Evolutionary conservation across 2,888 invertebrate genomes (phyloP).

Genomic region (Aphidoletes aphidimyza): DNA sequence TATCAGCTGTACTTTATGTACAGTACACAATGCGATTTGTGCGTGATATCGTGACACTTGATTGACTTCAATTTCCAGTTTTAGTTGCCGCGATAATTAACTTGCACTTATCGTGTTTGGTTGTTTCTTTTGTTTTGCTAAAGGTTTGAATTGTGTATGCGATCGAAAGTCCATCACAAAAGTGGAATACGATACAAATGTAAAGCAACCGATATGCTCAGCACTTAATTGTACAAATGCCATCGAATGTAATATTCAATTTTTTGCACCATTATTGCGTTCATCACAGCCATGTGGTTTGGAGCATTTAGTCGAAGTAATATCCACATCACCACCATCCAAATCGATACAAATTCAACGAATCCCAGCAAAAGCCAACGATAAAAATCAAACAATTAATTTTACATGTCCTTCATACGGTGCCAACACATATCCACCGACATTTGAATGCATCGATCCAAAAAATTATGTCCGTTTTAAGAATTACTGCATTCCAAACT

Average conservation of each 20-base stretch:
- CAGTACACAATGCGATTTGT: too few relatives aligned
- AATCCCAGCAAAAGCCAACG: neutral
- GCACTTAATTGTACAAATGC: conserved; percentile 11
- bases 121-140: too few relatives aligned
- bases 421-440: conserved; percentile 58
- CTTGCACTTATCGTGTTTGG: too few relatives aligned
- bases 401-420: conserved; percentile 9
- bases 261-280: neutral
- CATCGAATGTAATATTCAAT: conserved; percentile 19
- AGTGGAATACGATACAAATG: conserved; percentile 61
- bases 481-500: conserved; percentile 63
- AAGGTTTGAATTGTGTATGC: conserved; percentile 68
- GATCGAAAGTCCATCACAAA: conserved; percentile 59
- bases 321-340: conserved; percentile 38
- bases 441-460: conserved; percentile 60
- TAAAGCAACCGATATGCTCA: conserved; percentile 61
- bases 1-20: too few relatives aligned
- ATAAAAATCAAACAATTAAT: conserved; percentile 24
- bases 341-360: conserved; percentile 2
- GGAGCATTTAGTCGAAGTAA: conserved; percentile 21
- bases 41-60: conserved; percentile 16
- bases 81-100: neutral
- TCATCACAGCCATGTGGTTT: neutral
- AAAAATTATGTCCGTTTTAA: conserved; percentile 63
- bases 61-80: neutral